Base-by-base conservation (phyloP, 1,140 invertebrate species). In the Triops cancriformis region DNA sequence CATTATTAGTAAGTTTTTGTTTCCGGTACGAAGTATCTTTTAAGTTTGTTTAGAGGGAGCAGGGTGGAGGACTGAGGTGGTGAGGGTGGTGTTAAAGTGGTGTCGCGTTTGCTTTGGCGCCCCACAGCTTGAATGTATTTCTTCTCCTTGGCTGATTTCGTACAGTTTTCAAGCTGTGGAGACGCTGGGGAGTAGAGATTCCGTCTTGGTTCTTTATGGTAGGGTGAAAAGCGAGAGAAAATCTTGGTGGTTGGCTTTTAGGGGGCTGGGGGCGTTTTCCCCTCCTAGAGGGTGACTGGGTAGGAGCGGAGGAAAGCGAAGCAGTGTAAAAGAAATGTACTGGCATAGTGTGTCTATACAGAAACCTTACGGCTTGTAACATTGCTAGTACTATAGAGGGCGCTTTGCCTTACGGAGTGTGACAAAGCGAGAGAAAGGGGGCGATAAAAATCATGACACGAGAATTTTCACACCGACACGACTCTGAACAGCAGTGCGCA, bases 391-490 rank as follows among this genome's bases (percentile, higher is more conserved):
- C 31, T 37, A 37, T 37, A 37, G 31, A 37, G 2, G 31, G 31
- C 31, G 31, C 31, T 37, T 37, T 37, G 31, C 31, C 31, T 64
- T 64, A 64, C 51, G 51, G 51, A 14, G 51, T 64, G 51, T 64
- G 51, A 64, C 51, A 64, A 37, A 64, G 51, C 51, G n/a, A 64
- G 23, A 64, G 51, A 64, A 64, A 64, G 51, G 51, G 31, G 51
- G 23, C 51, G 51, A 64, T 64, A 64, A 64, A 64, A 23, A 64
- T 64, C 51, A 64, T 64, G 51, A 64, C 51, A 64, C 51, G 51
- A 64, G 51, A 64, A 64, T 64, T 64, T 64, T 64, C 51, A 64
- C 51, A 64, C 51, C 51, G 51, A 64, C 51, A 64, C 51, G 51
- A 64, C 51, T 18, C 23, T 64, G 14, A 64, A 64, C 51, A 64